Percentiles rank a stretch among this genome's conserved stretches.
Conservation (phyloP, 2,797 vertebrate species). For the Lerista edwardsae region DNA sequence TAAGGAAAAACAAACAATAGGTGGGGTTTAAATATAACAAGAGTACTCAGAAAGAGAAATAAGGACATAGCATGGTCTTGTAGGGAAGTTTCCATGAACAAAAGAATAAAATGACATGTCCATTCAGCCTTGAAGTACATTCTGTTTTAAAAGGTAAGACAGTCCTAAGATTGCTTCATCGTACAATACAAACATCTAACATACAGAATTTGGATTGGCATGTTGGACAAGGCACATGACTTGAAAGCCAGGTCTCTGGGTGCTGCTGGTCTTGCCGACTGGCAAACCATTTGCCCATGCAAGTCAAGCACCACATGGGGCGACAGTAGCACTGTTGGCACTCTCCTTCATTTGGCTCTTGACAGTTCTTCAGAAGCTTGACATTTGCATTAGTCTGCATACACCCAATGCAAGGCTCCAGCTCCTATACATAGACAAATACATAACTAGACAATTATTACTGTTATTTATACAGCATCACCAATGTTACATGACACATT, state of each 20-base stretch:
- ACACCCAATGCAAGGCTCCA: conserved; percentile 92
- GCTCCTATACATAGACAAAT: conserved; percentile 76
- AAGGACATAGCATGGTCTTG: background rate
- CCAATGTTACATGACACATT: background rate
- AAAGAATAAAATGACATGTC: conserved; percentile 18
- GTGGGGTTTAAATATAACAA: conserved; percentile 20
- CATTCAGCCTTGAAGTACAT: conserved; percentile 31
- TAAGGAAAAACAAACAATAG: too few species aligned
- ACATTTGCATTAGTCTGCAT: conserved; percentile 88
- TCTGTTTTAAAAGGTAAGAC: conserved; percentile 38
- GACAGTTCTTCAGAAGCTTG: conserved; percentile 89
- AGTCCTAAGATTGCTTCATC: conserved; percentile 69
- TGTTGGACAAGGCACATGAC: conserved; percentile 92
- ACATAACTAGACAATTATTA: background rate
- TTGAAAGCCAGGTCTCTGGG: conserved; percentile 93
- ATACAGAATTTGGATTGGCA: conserved; percentile 93
- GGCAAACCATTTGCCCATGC: conserved; percentile 96
- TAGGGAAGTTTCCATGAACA: background rate
- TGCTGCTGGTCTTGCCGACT: conserved; percentile 93
- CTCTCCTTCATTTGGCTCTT: conserved; percentile 74
- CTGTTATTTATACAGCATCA: background rate
- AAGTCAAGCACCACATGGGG: conserved; percentile 96
- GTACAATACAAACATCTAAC: conserved; percentile 87
- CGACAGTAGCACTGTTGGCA: conserved; percentile 93
- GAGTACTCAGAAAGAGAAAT: conserved; percentile 21